A percentile compares a stretch with the other conserved stretches of the same genome.
These are phyloP conservation scores for human DNA, from an alignment of 2,113 vertebrate species.

Conservation along the genomic window GRCh38 chr22:39396501-39397000, in stretches of 20 bases:
- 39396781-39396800: neutral
- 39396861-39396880: neutral
- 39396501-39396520: no score
- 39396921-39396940: neutral
- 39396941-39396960: neutral
- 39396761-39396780: neutral
- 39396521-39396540: neutral
- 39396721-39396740: neutral
- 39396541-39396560: neutral
- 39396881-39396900: neutral
- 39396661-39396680: accelerated
- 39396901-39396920: no score
- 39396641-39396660: neutral
- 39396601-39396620: no score
- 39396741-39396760: neutral
- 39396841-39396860: neutral
- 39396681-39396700: neutral
- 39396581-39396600: neutral
- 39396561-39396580: neutral
- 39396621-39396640: neutral
- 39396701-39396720: neutral
- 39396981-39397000: neutral
- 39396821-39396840: neutral
- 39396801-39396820: neutral
- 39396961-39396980: neutral